These are phyloP conservation scores for Drosophila austrosaltans DNA, from an alignment of 2,888 invertebrate species.

Conservation along the genomic window DNA sequence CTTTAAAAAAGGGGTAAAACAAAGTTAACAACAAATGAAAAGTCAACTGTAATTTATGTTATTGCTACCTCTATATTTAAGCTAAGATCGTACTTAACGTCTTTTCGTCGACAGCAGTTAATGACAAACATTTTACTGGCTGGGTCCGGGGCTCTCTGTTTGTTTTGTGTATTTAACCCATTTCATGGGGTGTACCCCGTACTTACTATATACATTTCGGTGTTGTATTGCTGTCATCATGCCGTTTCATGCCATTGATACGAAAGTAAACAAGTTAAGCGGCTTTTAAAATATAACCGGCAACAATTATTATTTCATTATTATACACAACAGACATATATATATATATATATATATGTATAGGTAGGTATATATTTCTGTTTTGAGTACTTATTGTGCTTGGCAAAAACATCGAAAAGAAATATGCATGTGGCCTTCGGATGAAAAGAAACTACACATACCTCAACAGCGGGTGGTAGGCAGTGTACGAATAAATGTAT, in stretches of 20 bases:
- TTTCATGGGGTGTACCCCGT: slow-evolving; percentile 44
- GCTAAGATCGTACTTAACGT: slow-evolving; percentile 37
- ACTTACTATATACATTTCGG: slow-evolving; percentile 16
- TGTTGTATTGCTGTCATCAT: slow-evolving; percentile 9
- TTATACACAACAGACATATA: background rate
- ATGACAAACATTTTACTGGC: slow-evolving; percentile 36
- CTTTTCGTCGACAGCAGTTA: slow-evolving; percentile 27
- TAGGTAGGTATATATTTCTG: background rate
- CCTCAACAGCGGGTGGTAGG: background rate
- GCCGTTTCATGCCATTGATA: slow-evolving; percentile 45
- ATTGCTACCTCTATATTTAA: slow-evolving; percentile 34
- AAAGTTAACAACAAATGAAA: slow-evolving; percentile 3
- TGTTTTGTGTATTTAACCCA: slow-evolving; percentile 44
- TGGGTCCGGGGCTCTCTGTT: background rate
- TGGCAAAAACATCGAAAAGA: background rate
- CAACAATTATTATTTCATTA: slow-evolving; percentile 14
- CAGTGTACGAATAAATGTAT: background rate
- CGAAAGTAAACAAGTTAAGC: slow-evolving; percentile 52
- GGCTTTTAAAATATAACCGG: slow-evolving; percentile 38
- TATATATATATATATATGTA: background rate
- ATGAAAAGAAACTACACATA: slow-evolving; percentile 1
- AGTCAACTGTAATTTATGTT: slow-evolving; percentile 31
- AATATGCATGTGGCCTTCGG: slow-evolving; percentile 1
- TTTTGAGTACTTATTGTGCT: background rate
- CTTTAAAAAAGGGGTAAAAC: background rate